These are phyloP conservation scores for Helleia helle DNA, from an alignment of 2,888 invertebrate genomes.

Conservation along the genomic window DNA sequence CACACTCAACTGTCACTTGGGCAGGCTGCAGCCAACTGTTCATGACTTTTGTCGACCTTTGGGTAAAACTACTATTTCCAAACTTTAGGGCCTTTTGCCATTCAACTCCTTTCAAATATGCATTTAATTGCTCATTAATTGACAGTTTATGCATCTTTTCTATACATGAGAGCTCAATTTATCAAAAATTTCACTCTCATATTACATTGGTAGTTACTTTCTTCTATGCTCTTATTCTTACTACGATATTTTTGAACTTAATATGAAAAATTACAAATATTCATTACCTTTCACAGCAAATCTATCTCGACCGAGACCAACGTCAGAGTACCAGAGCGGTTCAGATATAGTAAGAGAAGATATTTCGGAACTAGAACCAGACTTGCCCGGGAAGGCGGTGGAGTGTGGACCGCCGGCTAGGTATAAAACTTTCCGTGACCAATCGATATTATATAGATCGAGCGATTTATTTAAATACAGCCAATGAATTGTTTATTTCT, in stretches of 20 bases:
- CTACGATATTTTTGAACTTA: too few relatives aligned
- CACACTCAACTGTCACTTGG: conserved; percentile 77
- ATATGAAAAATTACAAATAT: too few relatives aligned
- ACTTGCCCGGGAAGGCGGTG: conserved; percentile 46
- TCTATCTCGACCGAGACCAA: conserved; percentile 51
- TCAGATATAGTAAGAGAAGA: conserved; percentile 74
- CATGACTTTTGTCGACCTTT: conserved; percentile 68
- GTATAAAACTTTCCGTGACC: conserved; percentile 43
- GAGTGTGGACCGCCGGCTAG: conserved; percentile 80
- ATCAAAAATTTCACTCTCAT: not conserved
- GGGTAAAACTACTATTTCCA: conserved; percentile 35
- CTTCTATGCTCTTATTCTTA: too few relatives aligned
- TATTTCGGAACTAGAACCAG: conserved; percentile 72
- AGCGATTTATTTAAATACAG: not conserved
- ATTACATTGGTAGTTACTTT: too few relatives aligned
- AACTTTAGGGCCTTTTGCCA: too few relatives aligned
- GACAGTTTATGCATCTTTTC: not conserved
- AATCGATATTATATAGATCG: not conserved
- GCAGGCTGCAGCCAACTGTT: conserved; percentile 75
- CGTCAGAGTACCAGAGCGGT: conserved; percentile 64
- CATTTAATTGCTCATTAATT: too few relatives aligned
- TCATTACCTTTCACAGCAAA: conserved; percentile 41
- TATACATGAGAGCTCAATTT: not conserved
- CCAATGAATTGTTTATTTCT: not conserved
- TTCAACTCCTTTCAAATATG: too few relatives aligned